These are phyloP conservation scores for Parthenolecanium corni DNA, from an alignment of 2,888 invertebrate genomes.

Conservation along the genomic window DNA sequence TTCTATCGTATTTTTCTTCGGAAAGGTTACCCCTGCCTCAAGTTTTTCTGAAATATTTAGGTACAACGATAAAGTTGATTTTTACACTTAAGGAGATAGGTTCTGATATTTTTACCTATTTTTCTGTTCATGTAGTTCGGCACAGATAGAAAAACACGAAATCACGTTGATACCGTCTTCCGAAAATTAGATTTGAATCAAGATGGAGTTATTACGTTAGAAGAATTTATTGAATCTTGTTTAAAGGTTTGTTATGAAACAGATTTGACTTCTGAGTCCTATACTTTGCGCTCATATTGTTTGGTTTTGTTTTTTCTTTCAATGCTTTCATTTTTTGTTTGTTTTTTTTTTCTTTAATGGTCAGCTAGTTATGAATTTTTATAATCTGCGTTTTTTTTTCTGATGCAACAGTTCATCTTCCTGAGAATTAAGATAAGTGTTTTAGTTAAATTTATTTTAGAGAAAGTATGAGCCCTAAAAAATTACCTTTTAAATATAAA, in stretches of 20 bases:
- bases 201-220: conserved; percentile 87
- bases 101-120: neutral
- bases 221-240: conserved; percentile 90
- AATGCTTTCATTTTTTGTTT: neutral
- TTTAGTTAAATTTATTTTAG: too few species aligned
- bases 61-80: neutral
- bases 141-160: conserved; percentile 63
- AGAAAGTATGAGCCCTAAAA: too few species aligned
- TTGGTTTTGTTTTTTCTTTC: neutral
- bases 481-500: too few species aligned
- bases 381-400: too few species aligned
- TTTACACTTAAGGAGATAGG: neutral
- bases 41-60: too few species aligned
- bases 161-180: conserved; percentile 80
- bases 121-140: conserved; percentile 49
- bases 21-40: too few species aligned
- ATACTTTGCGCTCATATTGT: neutral
- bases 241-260: conserved; percentile 63
- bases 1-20: too few species aligned
- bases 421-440: too few species aligned
- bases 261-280: too few species aligned
- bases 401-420: too few species aligned
- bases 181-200: conserved; percentile 82
- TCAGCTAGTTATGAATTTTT: too few species aligned
- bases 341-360: too few species aligned